These are phyloP conservation scores for Oppia nitens DNA, from an alignment of 1,140 invertebrate species.

Conservation along the genomic window DNA sequence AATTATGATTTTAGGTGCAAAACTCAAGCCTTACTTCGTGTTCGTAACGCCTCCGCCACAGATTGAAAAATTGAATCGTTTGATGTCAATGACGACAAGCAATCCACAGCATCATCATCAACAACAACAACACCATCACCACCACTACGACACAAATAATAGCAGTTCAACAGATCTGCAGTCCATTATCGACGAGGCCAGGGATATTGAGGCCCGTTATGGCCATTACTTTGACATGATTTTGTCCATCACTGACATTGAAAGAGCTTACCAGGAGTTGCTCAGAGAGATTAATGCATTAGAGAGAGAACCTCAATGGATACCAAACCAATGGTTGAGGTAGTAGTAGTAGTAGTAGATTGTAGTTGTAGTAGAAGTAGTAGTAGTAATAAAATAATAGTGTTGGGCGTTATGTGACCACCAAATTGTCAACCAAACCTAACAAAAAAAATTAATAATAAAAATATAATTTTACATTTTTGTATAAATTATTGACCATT, in stretches of 20 bases:
- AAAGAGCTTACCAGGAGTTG: conserved; percentile 34
- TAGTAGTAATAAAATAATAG: no score
- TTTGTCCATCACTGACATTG: conserved; percentile 34
- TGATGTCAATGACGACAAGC: conserved; percentile 4
- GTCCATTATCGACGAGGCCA: conserved; percentile 32
- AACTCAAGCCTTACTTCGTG: conserved; percentile 37
- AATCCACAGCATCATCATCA: not conserved
- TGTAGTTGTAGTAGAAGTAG: no score
- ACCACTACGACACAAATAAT: not conserved
- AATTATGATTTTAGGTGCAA: no score
- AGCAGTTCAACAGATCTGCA: conserved; percentile 27
- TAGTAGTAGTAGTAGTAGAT: no score
- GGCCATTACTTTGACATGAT: conserved; percentile 36
- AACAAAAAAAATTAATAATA: no score
- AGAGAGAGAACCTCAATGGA: conserved; percentile 38
- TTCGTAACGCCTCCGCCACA: conserved; percentile 36
- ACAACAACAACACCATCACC: not conserved
- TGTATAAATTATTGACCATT: no score
- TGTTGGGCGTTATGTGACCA: no score
- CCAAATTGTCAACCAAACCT: no score
- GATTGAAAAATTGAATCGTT: conserved; percentile 22
- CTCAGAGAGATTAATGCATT: conserved; percentile 32
- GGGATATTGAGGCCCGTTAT: conserved; percentile 34
- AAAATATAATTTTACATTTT: no score
- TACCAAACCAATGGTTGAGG: conserved; percentile 34